A percentile compares a stretch with the other conserved stretches of the same genome.
phyloP scores from a whole-genome alignment of 1,140 invertebrate species.

The Melipona quadrifasciata region DNA sequence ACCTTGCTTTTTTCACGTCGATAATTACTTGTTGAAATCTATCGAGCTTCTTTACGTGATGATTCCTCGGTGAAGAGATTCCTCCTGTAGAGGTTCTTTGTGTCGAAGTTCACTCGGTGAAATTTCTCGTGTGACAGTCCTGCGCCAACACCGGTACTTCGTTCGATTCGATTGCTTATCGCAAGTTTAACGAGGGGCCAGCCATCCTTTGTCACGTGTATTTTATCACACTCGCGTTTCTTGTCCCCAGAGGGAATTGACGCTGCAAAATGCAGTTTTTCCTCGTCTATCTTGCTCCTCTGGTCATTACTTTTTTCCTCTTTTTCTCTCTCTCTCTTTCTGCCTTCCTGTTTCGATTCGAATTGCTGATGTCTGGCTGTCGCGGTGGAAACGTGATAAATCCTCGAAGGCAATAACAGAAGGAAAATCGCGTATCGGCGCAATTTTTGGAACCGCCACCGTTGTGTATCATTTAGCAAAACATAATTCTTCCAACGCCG shows the following conservation, averaged over 20 bases:
- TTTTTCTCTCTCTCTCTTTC: background rate
- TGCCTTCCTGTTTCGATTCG: background rate
- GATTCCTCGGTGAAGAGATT: no score
- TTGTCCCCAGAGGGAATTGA: constrained; percentile 20
- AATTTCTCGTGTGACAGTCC: no score
- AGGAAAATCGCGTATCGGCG: background rate
- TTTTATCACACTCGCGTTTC: background rate
- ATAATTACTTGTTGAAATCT: no score
- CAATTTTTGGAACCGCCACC: background rate
- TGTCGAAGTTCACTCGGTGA: no score
- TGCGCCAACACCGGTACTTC: background rate
- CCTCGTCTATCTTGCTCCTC: background rate
- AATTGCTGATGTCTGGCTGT: background rate
- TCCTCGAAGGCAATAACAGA: constrained; percentile 1
- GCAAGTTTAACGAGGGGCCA: background rate
- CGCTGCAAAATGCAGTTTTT: constrained; percentile 2
- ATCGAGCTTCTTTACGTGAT: no score
- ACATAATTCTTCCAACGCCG: background rate
- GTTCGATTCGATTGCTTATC: constrained; percentile 7
- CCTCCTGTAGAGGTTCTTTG: no score
- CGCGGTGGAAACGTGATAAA: constrained; percentile 6
- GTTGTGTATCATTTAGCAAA: background rate
- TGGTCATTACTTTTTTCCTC: background rate
- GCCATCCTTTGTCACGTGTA: constrained; percentile 1
- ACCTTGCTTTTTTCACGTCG: no score